A percentile compares a stretch with the other conserved stretches of the same genome.
These are phyloP conservation scores for Megalops atlanticus DNA, from an alignment of 2,113 vertebrate genomes.

Conservation along the genomic window DNA sequence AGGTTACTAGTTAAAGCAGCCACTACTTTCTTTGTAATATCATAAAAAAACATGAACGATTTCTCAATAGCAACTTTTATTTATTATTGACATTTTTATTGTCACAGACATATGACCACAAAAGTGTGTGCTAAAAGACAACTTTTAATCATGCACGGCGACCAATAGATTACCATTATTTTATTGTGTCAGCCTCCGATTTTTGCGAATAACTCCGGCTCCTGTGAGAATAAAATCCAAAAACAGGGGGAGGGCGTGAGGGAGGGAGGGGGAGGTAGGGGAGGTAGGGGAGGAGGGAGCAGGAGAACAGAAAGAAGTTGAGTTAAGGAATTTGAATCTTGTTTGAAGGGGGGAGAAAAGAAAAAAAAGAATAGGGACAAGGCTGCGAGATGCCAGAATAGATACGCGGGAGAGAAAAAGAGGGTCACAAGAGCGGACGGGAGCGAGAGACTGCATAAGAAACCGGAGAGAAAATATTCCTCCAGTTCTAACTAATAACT, in stretches of 20 bases:
- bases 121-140: too few relatives aligned
- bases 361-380: slow-evolving; percentile 16
- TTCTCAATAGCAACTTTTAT: too few relatives aligned
- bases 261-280: slow-evolving; percentile 28
- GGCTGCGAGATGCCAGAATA: slow-evolving; percentile 45
- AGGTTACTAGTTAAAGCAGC: too few relatives aligned
- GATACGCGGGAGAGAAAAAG: background rate
- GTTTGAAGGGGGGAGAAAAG: slow-evolving; percentile 52
- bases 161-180: background rate
- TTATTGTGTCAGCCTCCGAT: background rate
- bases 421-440: background rate
- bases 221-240: slow-evolving; percentile 48
- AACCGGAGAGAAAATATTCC: background rate
- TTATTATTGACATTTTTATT: too few relatives aligned
- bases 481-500: background rate
- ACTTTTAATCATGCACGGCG: background rate
- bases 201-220: slow-evolving; percentile 54
- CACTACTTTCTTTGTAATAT: too few relatives aligned
- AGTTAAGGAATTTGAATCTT: slow-evolving; percentile 72
- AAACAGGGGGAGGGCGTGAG: slow-evolving; percentile 43
- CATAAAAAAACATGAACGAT: too few relatives aligned
- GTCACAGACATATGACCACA: too few relatives aligned
- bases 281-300: slow-evolving; percentile 35
- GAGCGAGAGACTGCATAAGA: slow-evolving; percentile 24
- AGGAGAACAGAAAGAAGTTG: slow-evolving; percentile 61